Evolutionary conservation across 1,140 invertebrate genomes (phyloP).

Genomic region (Aporrectodea caliginosa): DNA sequence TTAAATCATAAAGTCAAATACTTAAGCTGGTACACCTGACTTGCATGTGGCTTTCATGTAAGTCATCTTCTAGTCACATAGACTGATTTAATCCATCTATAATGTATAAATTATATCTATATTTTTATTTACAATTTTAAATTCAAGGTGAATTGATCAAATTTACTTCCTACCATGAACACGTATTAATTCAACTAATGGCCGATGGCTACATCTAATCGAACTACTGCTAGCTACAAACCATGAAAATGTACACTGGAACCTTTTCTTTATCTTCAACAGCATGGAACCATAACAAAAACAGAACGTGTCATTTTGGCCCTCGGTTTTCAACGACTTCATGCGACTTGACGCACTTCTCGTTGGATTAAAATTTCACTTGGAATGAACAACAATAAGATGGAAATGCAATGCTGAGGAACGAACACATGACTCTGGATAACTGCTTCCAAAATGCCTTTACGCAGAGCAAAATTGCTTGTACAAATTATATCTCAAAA

Average conservation of each 20-base stretch:
- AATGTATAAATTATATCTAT: no score
- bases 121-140: no score
- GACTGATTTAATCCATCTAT: no score
- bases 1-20: no score
- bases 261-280: neutral
- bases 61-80: no score
- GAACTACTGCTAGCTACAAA: neutral
- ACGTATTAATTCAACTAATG: neutral
- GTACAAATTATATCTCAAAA: no score
- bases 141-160: no score
- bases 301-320: neutral
- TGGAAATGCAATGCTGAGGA: neutral
- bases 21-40: no score
- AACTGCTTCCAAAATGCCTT: neutral
- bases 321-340: neutral
- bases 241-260: slow-evolving; percentile 2
- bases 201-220: neutral
- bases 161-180: no score
- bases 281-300: slow-evolving; percentile 2
- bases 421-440: neutral
- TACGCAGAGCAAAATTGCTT: neutral
- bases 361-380: neutral
- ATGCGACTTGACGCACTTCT: neutral
- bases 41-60: no score
- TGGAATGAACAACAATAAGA: neutral